Evolutionary conservation across 2,888 invertebrate genomes (phyloP).

Genomic region (Diadromus collaris): DNA sequence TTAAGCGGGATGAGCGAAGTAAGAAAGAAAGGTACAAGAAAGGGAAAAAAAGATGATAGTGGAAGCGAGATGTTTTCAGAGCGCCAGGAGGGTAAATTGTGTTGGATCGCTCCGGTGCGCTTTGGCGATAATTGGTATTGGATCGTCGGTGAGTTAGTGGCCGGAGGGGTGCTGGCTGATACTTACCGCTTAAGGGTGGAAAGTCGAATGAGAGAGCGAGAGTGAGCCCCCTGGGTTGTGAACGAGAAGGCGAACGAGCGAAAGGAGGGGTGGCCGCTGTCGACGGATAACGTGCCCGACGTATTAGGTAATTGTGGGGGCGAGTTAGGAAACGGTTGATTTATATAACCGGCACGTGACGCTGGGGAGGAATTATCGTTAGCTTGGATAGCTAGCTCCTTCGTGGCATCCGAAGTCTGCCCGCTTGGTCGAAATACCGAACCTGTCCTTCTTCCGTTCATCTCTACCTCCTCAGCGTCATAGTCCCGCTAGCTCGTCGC

Average conservation of each 20-base stretch:
- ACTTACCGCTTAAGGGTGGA: slow-evolving; percentile 34
- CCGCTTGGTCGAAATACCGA: slow-evolving; percentile 21
- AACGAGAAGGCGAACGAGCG: slow-evolving; percentile 48
- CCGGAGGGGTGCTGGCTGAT: slow-evolving; percentile 56
- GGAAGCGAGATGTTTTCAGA: slow-evolving; percentile 28
- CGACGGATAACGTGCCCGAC: slow-evolving; percentile 73
- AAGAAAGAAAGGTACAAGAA: slow-evolving; percentile 4
- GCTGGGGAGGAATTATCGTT: slow-evolving; percentile 76
- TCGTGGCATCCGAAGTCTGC: slow-evolving; percentile 35
- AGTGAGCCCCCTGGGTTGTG: slow-evolving; percentile 28
- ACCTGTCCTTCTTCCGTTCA: slow-evolving; percentile 25
- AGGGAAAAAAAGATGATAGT: neutral
- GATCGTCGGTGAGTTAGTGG: slow-evolving; percentile 69
- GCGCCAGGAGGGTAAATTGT: slow-evolving; percentile 42
- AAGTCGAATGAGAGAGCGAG: slow-evolving; percentile 47
- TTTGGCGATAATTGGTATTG: slow-evolving; percentile 69
- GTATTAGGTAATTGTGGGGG: slow-evolving; percentile 76
- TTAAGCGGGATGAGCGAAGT: neutral
- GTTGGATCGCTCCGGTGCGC: slow-evolving; percentile 53
- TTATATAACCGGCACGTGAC: slow-evolving; percentile 78
- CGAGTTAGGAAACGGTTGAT: slow-evolving; percentile 72
- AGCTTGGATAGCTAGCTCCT: slow-evolving; percentile 63
- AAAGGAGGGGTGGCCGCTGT: slow-evolving; percentile 59
- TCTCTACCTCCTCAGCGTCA: slow-evolving; percentile 12
- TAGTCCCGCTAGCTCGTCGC: slow-evolving; percentile 3